These are phyloP conservation scores for Tachyglossus aculeatus DNA, from an alignment of 2,797 vertebrate genomes.

Conservation along the genomic window DNA sequence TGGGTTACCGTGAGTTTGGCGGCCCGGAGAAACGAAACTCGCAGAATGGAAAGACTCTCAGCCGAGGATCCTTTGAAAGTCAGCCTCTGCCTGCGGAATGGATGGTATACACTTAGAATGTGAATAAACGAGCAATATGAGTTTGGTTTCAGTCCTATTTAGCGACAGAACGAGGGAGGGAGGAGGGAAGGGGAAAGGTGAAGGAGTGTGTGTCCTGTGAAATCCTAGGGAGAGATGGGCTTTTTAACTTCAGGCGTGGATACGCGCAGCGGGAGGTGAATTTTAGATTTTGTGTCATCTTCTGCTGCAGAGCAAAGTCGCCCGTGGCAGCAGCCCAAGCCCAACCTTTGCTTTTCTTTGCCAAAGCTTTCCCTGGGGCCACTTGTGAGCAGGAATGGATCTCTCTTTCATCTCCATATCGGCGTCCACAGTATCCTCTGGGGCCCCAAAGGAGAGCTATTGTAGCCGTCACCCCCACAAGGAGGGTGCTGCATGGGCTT, in stretches of 20 bases:
- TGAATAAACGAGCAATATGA: too few relatives aligned
- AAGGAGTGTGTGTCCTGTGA: background rate
- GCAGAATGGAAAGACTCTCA: too few relatives aligned
- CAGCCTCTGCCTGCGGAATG: too few relatives aligned
- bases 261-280: background rate
- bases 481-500: background rate
- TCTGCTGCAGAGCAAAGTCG: background rate
- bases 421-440: background rate
- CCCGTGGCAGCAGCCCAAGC: background rate
- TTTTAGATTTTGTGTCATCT: conserved; percentile 22
- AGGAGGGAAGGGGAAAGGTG: background rate
- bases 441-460: background rate
- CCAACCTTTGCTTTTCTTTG: background rate
- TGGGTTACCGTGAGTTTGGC: too few relatives aligned
- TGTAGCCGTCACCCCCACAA: background rate
- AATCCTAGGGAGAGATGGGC: conserved; percentile 11
- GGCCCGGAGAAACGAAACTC: too few relatives aligned
- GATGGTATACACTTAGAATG: too few relatives aligned
- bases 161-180: background rate
- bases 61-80: too few relatives aligned
- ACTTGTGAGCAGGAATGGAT: background rate
- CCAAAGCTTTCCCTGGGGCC: conserved; percentile 8
- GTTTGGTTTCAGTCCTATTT: background rate
- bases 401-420: conserved; percentile 33
- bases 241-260: background rate